Conservation (phyloP, 2,113 vertebrate genomes). For the Gadus chalcogrammus region DNA sequence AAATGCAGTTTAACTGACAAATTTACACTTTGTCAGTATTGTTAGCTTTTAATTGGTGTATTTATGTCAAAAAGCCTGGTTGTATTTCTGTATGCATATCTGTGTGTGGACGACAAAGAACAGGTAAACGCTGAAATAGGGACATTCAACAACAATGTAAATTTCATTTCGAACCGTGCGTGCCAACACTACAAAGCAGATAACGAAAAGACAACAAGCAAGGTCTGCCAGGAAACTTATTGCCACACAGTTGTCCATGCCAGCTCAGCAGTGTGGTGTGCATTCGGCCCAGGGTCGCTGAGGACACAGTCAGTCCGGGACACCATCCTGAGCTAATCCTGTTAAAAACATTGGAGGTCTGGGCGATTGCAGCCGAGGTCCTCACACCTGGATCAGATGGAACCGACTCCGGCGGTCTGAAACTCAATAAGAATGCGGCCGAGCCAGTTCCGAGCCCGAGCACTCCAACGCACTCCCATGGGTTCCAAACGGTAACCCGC, state of each 20-base stretch:
- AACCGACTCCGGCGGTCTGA: neutral
- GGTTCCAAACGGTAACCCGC: too few relatives aligned
- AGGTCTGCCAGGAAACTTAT: conserved; percentile 12
- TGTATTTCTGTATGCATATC: too few relatives aligned
- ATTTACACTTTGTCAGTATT: too few relatives aligned
- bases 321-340: conserved; percentile 4
- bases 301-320: neutral
- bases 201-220: neutral
- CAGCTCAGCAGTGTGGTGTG: conserved; percentile 2
- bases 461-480: conserved; percentile 1
- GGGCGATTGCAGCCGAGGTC: conserved; percentile 17
- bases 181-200: conserved; percentile 15
- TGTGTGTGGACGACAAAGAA: neutral
- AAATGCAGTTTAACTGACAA: too few relatives aligned
- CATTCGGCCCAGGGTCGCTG: neutral
- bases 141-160: neutral
- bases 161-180: neutral
- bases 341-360: conserved; percentile 1
- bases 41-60: too few relatives aligned
- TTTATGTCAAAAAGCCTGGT: too few relatives aligned
- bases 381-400: conserved; percentile 11
- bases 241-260: conserved; percentile 25
- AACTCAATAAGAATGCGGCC: conserved; percentile 37
- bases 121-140: too few relatives aligned
- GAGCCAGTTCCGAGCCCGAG: conserved; percentile 32